Evolutionary conservation across 2,888 invertebrate genomes (phyloP).

Genomic region (Sialis fuliginosa): DNA sequence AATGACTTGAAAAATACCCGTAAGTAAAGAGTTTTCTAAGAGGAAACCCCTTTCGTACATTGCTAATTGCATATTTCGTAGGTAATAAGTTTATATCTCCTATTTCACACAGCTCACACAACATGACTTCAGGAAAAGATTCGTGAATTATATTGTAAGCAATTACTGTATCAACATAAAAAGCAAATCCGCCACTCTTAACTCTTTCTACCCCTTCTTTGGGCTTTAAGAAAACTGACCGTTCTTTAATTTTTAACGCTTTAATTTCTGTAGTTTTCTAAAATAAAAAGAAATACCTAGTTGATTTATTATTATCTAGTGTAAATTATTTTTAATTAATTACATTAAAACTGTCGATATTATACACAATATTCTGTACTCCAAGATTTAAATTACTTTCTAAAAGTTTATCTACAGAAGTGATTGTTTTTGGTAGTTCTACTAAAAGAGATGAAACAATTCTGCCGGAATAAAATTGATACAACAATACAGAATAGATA

Average conservation of each 20-base stretch:
- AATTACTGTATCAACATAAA: conserved; percentile 45
- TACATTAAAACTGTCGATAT: conserved; percentile 1
- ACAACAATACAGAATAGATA: conserved; percentile 19
- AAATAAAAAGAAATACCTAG: not conserved
- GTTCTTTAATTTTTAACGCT: not conserved
- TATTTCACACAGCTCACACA: conserved; percentile 48
- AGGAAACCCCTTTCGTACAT: conserved; percentile 40
- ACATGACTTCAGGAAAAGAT: conserved; percentile 43
- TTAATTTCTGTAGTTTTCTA: not conserved
- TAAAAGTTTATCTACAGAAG: conserved; percentile 35
- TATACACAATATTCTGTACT: conserved; percentile 33
- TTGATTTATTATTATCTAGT: too few species aligned
- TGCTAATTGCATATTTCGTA: conserved; percentile 35
- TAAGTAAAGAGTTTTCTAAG: conserved; percentile 40
- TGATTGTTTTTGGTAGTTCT: conserved; percentile 40
- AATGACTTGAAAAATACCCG: conserved; percentile 27
- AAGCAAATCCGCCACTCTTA: conserved; percentile 47
- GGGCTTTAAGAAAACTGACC: conserved; percentile 29
- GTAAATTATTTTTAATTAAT: not conserved
- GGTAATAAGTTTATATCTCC: conserved; percentile 28
- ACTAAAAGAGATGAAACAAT: conserved; percentile 46
- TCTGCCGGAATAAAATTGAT: conserved; percentile 53
- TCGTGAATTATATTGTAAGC: conserved; percentile 49
- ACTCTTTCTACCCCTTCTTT: conserved; percentile 38
- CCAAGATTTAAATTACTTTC: conserved; percentile 39